These are phyloP conservation scores for Pagetopsis macropterus DNA, from an alignment of 2,797 vertebrate species.

Conservation along the genomic window DNA sequence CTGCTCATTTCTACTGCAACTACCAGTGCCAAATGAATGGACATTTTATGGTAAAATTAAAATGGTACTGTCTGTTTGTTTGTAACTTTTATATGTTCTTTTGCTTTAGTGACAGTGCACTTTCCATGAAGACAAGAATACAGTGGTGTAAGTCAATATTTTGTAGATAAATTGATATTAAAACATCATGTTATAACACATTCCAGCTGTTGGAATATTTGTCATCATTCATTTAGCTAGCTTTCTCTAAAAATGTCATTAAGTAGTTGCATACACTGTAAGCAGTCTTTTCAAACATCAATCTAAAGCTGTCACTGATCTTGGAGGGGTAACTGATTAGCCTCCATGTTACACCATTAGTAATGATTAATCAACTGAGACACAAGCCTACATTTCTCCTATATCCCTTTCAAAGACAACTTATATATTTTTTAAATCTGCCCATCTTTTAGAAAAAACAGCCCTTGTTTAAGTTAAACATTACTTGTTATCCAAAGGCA, in stretches of 20 bases:
- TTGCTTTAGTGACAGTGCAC: slow-evolving; percentile 86
- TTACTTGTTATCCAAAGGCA: background rate
- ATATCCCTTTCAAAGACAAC: background rate
- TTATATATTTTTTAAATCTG: background rate
- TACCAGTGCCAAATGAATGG: slow-evolving; percentile 67
- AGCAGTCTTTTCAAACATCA: background rate
- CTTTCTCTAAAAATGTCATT: background rate
- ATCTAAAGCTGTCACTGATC: background rate
- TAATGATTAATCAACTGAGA: background rate
- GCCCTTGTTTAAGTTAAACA: background rate
- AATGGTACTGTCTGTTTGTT: slow-evolving; percentile 81
- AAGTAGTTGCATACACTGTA: background rate
- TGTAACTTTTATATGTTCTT: slow-evolving; percentile 87
- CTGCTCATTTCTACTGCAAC: slow-evolving; percentile 80
- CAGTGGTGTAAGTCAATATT: slow-evolving; percentile 95
- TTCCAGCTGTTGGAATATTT: slow-evolving; percentile 82
- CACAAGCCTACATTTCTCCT: background rate
- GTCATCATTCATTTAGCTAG: background rate
- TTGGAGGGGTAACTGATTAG: background rate
- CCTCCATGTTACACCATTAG: background rate
- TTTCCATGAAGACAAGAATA: slow-evolving; percentile 83
- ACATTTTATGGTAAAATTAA: slow-evolving; percentile 71
- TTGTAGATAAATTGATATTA: slow-evolving; percentile 99
- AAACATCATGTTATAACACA: slow-evolving; percentile 88
- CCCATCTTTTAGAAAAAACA: slow-evolving; percentile 4